phyloP scores from a whole-genome alignment of 2,888 invertebrate genomes.

The Elysia crispata region DNA sequence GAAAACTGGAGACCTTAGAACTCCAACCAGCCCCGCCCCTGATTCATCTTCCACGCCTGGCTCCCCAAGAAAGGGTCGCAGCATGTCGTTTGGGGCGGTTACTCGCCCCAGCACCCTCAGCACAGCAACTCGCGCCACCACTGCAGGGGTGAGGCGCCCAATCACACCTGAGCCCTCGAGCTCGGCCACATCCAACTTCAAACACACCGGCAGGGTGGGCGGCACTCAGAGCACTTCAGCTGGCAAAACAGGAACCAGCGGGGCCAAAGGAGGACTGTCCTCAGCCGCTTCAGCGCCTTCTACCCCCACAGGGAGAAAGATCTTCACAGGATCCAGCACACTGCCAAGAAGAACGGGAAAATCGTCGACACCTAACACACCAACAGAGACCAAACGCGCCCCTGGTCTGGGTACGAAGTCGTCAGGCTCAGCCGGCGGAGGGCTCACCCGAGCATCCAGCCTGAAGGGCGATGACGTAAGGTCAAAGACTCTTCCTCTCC shows the following conservation, averaged over 20 bases:
- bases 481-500: slow-evolving; percentile 54
- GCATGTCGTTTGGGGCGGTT: slow-evolving; percentile 43
- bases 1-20: slow-evolving; percentile 21
- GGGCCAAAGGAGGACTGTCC: not conserved
- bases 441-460: not conserved
- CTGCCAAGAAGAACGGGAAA: slow-evolving; percentile 39
- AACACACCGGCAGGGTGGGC: not conserved
- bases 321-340: slow-evolving; percentile 38
- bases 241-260: not conserved
- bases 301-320: slow-evolving; percentile 9
- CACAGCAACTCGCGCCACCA: slow-evolving; percentile 11
- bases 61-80: slow-evolving; percentile 33
- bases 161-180: slow-evolving; percentile 31
- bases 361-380: slow-evolving; percentile 39
- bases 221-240: not conserved
- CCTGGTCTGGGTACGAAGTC: not conserved
- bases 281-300: slow-evolving; percentile 27
- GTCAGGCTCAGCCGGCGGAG: too few species aligned
- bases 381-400: slow-evolving; percentile 9
- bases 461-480: slow-evolving; percentile 47
- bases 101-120: slow-evolving; percentile 28
- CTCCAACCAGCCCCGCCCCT: not conserved
- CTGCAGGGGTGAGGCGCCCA: slow-evolving; percentile 20
- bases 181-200: not conserved
- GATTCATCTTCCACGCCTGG: not conserved